Conservation (phyloP, 2,113 vertebrate genomes). For the Panthera tigris region DNA sequence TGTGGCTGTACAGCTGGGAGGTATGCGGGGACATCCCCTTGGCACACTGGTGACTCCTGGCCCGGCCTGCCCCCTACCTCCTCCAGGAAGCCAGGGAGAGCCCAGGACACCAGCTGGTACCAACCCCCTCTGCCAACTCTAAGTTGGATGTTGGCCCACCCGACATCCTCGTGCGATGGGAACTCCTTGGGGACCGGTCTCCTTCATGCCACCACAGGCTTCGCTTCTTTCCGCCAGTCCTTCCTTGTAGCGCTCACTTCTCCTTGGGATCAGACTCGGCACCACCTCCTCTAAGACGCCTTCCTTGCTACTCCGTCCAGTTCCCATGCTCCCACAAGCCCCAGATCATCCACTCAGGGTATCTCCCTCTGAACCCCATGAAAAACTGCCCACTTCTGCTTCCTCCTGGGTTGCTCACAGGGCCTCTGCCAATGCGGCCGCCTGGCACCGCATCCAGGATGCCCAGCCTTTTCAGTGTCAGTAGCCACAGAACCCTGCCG, state of each 20-base stretch:
- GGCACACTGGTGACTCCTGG: constrained; percentile 80
- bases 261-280: not conserved
- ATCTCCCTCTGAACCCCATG: not conserved
- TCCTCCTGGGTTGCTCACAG: not conserved
- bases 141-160: not conserved
- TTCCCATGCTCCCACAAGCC: not conserved
- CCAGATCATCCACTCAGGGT: not conserved
- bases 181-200: not conserved
- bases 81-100: not conserved
- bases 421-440: not conserved
- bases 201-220: not conserved
- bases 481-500: not conserved
- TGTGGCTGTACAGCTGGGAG: constrained; percentile 84
- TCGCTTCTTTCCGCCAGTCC: not conserved
- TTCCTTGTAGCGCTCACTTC: not conserved
- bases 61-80: not conserved
- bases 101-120: not conserved
- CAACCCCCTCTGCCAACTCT: not conserved
- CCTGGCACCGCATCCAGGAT: not conserved
- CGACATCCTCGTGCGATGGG: too few species aligned
- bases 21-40: constrained; percentile 86
- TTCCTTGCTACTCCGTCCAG: not conserved
- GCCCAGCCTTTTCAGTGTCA: not conserved
- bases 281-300: not conserved
- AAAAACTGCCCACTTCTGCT: not conserved